phyloP scores from a whole-genome alignment of 2,797 vertebrate genomes.

The Acanthopagrus latus region DNA sequence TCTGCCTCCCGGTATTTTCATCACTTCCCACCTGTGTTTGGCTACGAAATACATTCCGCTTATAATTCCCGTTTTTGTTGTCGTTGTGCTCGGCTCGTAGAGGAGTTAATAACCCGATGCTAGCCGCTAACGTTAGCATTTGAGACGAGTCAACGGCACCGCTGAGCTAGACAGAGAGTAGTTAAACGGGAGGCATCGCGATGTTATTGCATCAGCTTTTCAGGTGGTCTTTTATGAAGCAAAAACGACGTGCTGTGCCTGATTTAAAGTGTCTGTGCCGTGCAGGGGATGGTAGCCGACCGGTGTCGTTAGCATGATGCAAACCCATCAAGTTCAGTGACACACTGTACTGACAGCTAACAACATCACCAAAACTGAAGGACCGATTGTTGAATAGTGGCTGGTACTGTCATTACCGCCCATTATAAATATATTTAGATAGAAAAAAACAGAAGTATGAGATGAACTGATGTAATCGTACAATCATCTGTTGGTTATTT shows the following conservation, averaged over 20 bases:
- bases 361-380: neutral
- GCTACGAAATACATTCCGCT: accelerated
- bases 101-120: slow-evolving; percentile 21
- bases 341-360: neutral
- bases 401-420: neutral
- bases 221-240: neutral
- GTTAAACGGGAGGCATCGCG: slow-evolving; percentile 20
- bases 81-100: neutral
- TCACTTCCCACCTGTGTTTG: accelerated
- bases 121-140: slow-evolving; percentile 73
- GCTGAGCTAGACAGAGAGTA: neutral
- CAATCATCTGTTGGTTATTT: slow-evolving; percentile 9
- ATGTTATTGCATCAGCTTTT: slow-evolving; percentile 75
- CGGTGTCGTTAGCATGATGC: slow-evolving; percentile 20
- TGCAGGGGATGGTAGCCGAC: neutral
- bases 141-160: neutral
- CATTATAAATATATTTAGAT: neutral
- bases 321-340: neutral
- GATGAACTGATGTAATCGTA: neutral
- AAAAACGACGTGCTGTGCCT: neutral
- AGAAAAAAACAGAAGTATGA: accelerated
- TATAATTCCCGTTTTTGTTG: neutral
- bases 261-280: neutral
- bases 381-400: no score
- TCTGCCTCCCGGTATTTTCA: neutral